phyloP scores from a whole-genome alignment of 2,113 vertebrate genomes.

The Colaptes auratus region DNA sequence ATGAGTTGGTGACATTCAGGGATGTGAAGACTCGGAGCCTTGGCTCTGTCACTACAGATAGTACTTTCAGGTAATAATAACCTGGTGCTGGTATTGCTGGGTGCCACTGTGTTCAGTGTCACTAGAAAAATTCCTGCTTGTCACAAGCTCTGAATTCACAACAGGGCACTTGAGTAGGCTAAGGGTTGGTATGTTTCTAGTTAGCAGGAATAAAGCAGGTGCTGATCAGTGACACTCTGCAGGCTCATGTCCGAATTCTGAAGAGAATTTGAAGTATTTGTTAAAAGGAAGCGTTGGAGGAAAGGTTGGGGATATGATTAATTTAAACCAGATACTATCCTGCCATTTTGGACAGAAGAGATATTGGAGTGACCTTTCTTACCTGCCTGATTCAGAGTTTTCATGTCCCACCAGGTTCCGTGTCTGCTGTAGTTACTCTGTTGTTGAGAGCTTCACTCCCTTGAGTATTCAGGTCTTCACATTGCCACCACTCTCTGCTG shows the following conservation, averaged over 20 bases:
- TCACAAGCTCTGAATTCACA: background rate
- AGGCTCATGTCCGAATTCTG: background rate
- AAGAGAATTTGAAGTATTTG: background rate
- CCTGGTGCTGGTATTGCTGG: background rate
- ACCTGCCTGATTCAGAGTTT: background rate
- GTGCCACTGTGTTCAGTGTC: background rate
- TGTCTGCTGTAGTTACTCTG: slow-evolving; percentile 56
- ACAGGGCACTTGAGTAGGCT: background rate
- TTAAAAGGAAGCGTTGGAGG: background rate
- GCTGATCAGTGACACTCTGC: background rate
- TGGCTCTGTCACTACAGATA: slow-evolving; percentile 63
- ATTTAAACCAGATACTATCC: background rate
- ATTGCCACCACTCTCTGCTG: background rate
- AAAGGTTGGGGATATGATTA: background rate
- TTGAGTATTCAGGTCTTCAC: slow-evolving; percentile 49
- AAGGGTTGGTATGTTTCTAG: background rate
- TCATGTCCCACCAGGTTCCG: slow-evolving; percentile 29
- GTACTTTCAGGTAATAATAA: slow-evolving; percentile 61
- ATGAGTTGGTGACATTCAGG: slow-evolving; percentile 45
- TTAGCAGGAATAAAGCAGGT: background rate
- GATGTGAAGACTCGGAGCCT: background rate
- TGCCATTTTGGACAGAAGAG: background rate
- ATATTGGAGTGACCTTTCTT: background rate
- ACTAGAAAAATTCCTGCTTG: background rate
- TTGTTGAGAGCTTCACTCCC: background rate